phyloP scores from a whole-genome alignment of 2,113 vertebrate species.

The Chinchilla lanigera region DNA sequence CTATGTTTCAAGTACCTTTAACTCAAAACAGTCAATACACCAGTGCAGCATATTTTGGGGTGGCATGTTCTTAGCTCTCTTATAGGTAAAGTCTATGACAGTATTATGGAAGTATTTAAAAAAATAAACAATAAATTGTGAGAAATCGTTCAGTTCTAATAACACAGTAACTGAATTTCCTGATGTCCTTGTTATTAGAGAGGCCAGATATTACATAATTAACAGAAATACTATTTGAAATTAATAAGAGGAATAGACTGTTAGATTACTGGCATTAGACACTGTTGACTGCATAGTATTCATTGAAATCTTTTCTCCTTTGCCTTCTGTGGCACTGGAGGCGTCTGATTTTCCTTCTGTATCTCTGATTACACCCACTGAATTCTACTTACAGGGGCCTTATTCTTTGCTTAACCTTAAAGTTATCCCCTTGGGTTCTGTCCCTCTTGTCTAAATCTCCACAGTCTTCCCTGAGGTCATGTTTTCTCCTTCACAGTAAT shows the following conservation, averaged over 20 bases:
- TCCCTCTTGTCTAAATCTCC: background rate
- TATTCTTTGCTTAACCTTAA: background rate
- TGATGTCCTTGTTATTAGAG: background rate
- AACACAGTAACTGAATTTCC: background rate
- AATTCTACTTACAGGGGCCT: background rate
- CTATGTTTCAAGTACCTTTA: background rate
- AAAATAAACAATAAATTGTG: background rate
- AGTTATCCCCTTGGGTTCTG: background rate
- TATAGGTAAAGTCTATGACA: background rate
- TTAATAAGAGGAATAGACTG: background rate
- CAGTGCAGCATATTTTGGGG: background rate
- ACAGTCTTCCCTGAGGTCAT: background rate
- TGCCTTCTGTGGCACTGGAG: background rate
- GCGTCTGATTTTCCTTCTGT: background rate
- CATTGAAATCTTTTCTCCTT: background rate
- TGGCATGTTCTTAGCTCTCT: background rate
- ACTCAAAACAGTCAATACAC: background rate
- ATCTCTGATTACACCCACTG: background rate
- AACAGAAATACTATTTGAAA: background rate
- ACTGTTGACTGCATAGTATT: background rate
- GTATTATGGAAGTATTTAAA: background rate
- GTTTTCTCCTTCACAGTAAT: background rate
- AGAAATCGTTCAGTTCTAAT: background rate
- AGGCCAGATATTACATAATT: background rate
- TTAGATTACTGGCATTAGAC: background rate